Evolutionary conservation across 1,140 invertebrate species (phyloP), one percentile per base, ranked within the genome.

Genomic region (Rhopalosiphum maidis): DNA sequence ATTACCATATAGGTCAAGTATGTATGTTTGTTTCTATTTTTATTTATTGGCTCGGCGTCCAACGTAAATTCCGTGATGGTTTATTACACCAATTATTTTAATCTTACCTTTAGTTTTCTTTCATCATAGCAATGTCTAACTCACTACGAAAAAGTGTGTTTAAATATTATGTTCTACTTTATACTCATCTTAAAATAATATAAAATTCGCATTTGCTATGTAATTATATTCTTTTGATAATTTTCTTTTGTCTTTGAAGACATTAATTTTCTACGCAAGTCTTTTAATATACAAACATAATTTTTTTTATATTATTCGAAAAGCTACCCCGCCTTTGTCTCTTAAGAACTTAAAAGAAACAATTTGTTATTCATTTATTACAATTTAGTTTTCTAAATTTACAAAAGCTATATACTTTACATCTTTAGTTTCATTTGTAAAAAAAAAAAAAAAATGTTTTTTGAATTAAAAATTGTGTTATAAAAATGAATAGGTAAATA

Each of bases 291-390:
- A n/a, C 30, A 77, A 77, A 77, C 30, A 68, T 51, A 51, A 51
- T 68, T 68, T 15, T 68, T 68, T 68, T 68, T 77, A 35, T 77
- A n/a, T n/a, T 77, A n/a, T 77, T 77, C n/a, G 15, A n/a, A 77
- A 68, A 68, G 60, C 60, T 77, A 77, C 30, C 18, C 11, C n/a
- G n/a, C 60, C 15, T 77, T n/a, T 35, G 15, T 77, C 0, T n/a
- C 30, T n/a, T n/a, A 51, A 51, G 48, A 51, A 51, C 15, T 51
- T 51, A 77, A n/a, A 77, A n/a, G 30, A 77, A 77, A 77, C 60
- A 77, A 77, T 77, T 77, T 77, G 60, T 77, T 77, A 77, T 77
- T 77, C 30, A 77, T 77, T n/a, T 77, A 77, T 77, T 77, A 77
- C 4, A 77, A 77, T 77, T 77, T 77, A 77, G n/a, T 77, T 77